Conservation (phyloP, 2,888 invertebrate genomes). For the Leptopilina myrica region DNA sequence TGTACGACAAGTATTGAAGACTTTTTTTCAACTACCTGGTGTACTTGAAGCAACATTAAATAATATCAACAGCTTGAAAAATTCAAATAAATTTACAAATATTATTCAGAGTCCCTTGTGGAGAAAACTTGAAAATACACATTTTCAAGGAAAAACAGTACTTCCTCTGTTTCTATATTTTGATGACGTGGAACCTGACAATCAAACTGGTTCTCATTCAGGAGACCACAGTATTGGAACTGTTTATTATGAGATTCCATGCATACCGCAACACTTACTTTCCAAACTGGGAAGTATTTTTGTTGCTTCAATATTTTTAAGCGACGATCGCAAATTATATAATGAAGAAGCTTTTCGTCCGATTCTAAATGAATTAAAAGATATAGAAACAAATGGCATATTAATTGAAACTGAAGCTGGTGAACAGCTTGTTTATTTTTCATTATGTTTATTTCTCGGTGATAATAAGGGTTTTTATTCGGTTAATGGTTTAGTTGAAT, state of each 20-base stretch:
- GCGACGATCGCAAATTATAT: constrained; percentile 41
- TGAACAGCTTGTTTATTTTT: constrained; percentile 47
- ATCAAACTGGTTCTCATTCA: constrained; percentile 50
- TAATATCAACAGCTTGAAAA: constrained; percentile 45
- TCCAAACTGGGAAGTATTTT: constrained; percentile 51
- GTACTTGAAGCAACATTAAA: constrained; percentile 42
- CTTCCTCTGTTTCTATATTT: constrained; percentile 51
- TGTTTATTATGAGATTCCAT: constrained; percentile 52
- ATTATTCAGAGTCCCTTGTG: constrained; percentile 52
- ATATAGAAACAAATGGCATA: not conserved
- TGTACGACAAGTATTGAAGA: constrained; percentile 39
- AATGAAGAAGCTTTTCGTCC: constrained; percentile 45
- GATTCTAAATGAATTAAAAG: not conserved
- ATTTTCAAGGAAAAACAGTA: constrained; percentile 42
- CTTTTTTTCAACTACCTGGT: constrained; percentile 46
- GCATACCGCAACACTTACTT: constrained; percentile 46
- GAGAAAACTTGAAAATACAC: constrained; percentile 33
- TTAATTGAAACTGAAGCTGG: constrained; percentile 14
- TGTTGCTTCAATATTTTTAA: constrained; percentile 47
- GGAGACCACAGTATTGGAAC: constrained; percentile 50
- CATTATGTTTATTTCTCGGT: constrained; percentile 45
- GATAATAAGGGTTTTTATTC: constrained; percentile 53
- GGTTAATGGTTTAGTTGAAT: constrained; percentile 37
- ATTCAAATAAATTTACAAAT: constrained; percentile 41
- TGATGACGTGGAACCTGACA: constrained; percentile 51